These are phyloP conservation scores for Papilio aristodemus DNA, from an alignment of 1,140 invertebrate species.

Conservation along the genomic window DNA sequence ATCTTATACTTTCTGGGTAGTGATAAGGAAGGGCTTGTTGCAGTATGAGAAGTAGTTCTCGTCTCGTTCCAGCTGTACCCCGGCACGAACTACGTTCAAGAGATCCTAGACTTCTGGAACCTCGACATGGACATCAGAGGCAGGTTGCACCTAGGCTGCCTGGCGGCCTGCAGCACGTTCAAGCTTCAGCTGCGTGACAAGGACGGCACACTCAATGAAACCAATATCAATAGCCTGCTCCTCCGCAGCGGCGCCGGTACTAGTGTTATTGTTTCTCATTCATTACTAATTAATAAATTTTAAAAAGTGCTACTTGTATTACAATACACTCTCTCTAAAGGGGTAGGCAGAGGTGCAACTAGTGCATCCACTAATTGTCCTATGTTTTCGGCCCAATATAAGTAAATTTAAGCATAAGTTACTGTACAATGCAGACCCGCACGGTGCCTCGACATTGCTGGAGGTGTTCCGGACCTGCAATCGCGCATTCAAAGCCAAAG, in stretches of 20 bases:
- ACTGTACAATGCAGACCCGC: neutral
- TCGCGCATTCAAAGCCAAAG: neutral
- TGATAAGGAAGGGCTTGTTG: no score
- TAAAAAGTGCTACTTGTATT: no score
- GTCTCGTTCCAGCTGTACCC: slow-evolving; percentile 13
- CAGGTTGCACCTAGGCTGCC: neutral
- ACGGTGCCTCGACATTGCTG: neutral
- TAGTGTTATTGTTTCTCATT: neutral
- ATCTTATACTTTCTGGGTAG: no score
- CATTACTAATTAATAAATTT: no score
- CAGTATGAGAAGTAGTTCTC: no score
- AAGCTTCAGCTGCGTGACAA: slow-evolving; percentile 1
- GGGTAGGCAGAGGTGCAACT: no score
- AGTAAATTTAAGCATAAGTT: no score
- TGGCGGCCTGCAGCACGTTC: neutral
- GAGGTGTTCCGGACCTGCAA: neutral
- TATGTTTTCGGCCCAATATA: no score
- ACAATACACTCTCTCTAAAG: no score
- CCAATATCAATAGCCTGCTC: neutral
- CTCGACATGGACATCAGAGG: neutral
- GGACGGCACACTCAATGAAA: neutral
- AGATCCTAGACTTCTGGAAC: slow-evolving; percentile 22
- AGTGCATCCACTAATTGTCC: no score
- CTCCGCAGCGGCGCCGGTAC: neutral
- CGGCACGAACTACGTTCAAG: no score